Evolutionary conservation across 2,888 invertebrate species (phyloP), one percentile per base, ranked within the genome.

Genomic region (Macrosoma leucophasiata): DNA sequence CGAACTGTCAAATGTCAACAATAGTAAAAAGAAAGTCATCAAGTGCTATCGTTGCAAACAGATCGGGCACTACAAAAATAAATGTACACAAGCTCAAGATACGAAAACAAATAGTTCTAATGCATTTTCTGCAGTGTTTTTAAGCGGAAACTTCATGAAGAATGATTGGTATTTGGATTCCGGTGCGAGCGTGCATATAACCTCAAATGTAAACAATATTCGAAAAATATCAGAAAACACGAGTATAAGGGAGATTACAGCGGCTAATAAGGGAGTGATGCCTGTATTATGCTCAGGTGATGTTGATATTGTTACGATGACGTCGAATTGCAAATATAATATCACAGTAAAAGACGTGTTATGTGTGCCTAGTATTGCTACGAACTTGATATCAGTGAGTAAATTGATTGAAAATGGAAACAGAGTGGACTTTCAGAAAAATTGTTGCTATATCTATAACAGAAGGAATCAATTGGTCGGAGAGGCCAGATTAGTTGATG

Each of bases 341-440:
- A 26, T 39, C 6, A 42, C 36, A 5, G 34, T 46, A 2, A 30
- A 35, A 13, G 12, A 44, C 26, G 41, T 41, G 1, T 21, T 48
- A 6, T 48, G 35, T 9, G 25, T 47, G 1, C 48, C 48, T n/a
- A 39, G 20, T 15, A 14, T 50, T 2, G 25, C 43, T 3, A 48
- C 46, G 5, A 45, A 48, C 15, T 6, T 46, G 2, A 9, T 49
- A 27, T 52, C 45, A 8, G 49, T 52, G 0, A 52, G 48, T 31
- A 22, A 48, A 21, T 15, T 49, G 7, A 43, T 49, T 3, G 23
- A 23, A 9, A 47, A 44, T 12, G 44, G 47, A 3, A 48, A 51
- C 29, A 47, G 14, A n/a, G 44, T 49, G 5, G n/a, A 9, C 3
- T 48, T 49, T 19, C 8, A 38, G 13, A n/a, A 25, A 3, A 33